A percentile compares a stretch with the other conserved stretches of the same genome.
Evolutionary conservation across 2,888 invertebrate species (phyloP).

Genomic region (Scaptomyza tumidula): DNA sequence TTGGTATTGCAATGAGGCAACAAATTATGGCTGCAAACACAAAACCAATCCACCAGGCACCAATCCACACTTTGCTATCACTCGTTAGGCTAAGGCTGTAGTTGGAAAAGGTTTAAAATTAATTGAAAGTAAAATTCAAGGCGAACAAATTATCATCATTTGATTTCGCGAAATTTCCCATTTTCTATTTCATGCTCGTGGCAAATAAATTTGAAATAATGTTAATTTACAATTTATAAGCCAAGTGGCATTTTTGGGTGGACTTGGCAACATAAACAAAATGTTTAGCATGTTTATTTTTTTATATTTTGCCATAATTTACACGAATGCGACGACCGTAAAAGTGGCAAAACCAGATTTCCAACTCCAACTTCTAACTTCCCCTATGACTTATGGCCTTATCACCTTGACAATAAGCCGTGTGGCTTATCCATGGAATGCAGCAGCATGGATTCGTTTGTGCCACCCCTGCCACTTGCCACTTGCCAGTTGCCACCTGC

Average conservation of each 20-base stretch:
- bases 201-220: slow-evolving; percentile 41
- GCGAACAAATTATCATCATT: no score
- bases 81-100: slow-evolving; percentile 88
- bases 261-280: slow-evolving; percentile 56
- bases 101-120: not conserved
- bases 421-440: slow-evolving; percentile 60
- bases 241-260: slow-evolving; percentile 7
- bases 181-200: not conserved
- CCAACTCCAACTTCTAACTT: slow-evolving; percentile 12
- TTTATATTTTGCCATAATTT: slow-evolving; percentile 54
- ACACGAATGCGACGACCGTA: slow-evolving; percentile 33
- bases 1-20: slow-evolving; percentile 89
- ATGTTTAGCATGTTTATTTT: slow-evolving; percentile 41
- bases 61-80: slow-evolving; percentile 91
- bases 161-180: no score
- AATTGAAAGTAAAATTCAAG: not conserved
- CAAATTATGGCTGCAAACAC: slow-evolving; percentile 88
- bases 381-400: slow-evolving; percentile 68
- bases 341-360: slow-evolving; percentile 35
- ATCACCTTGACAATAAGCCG: slow-evolving; percentile 80
- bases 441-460: slow-evolving; percentile 2
- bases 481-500: not conserved
- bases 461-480: not conserved
- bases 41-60: slow-evolving; percentile 95
- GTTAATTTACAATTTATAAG: slow-evolving; percentile 46